Conservation (phyloP, 2,888 invertebrate genomes). For the Scrobipalpa atriplicella region DNA sequence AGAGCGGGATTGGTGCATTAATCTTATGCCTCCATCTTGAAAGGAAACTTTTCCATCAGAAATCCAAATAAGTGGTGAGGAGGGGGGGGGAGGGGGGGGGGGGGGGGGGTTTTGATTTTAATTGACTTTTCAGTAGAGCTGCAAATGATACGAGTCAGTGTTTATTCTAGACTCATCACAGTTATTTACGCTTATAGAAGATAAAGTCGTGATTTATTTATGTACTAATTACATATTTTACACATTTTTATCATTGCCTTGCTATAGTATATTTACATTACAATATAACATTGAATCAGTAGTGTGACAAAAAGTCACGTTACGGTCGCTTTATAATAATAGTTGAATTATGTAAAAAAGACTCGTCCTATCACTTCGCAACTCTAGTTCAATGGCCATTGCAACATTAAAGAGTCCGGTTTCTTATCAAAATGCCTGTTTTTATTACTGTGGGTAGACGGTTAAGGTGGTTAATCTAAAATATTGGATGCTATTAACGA, state of each 20-base stretch:
- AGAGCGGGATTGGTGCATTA: background rate
- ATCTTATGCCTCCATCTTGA: conserved; percentile 5
- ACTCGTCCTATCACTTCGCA: background rate
- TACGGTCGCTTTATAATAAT: too few relatives aligned
- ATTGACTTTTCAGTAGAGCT: conserved; percentile 9
- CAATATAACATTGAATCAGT: too few relatives aligned
- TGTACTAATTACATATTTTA: too few relatives aligned
- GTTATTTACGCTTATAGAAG: too few relatives aligned
- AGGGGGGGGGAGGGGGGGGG: background rate
- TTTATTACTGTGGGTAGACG: background rate
- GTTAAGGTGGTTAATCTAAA: background rate
- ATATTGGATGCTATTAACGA: background rate
- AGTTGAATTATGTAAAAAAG: too few relatives aligned
- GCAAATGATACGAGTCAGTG: background rate
- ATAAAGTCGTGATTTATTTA: too few relatives aligned
- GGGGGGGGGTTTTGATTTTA: background rate
- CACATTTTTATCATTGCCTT: too few relatives aligned
- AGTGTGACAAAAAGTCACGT: too few relatives aligned
- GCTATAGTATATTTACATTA: too few relatives aligned
- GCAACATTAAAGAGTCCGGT: background rate
- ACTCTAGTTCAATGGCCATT: background rate
- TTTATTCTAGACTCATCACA: too few relatives aligned
- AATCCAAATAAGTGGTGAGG: background rate
- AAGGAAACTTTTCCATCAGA: conserved; percentile 13
- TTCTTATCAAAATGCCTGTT: conserved; percentile 19